These are phyloP conservation scores for Conomelus anceps DNA, from an alignment of 2,888 invertebrate genomes.

Conservation along the genomic window DNA sequence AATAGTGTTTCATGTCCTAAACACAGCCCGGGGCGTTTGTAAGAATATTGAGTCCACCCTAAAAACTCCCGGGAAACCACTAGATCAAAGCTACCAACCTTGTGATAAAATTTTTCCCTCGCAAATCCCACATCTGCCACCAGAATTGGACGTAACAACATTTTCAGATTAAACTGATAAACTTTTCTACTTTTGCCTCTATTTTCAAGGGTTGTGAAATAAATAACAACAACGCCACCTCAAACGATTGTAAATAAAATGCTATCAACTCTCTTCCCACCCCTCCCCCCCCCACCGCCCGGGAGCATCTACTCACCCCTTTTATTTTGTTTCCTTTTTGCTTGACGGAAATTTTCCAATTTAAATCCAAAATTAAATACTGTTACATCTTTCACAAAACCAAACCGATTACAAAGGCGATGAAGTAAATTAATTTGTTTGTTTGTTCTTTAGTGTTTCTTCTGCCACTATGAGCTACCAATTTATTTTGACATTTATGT, in stretches of 20 bases:
- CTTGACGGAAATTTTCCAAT: background rate
- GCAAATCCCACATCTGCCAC: too few species aligned
- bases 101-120: background rate
- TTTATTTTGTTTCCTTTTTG: background rate
- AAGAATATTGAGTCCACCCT: background rate
- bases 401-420: background rate
- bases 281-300: too few species aligned
- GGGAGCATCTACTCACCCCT: background rate
- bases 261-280: background rate
- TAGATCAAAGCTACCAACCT: background rate
- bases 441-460: background rate
- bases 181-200: background rate
- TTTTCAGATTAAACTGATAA: background rate
- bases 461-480: too few species aligned
- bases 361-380: background rate
- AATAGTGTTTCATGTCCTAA: background rate
- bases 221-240: background rate
- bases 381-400: background rate
- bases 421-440: background rate
- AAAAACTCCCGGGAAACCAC: too few species aligned
- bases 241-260: background rate
- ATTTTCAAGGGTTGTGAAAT: background rate
- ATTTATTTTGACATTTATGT: background rate
- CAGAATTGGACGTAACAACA: background rate
- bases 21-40: background rate